phyloP scores from a whole-genome alignment of 2,113 vertebrate species.

The Cyanistes caeruleus region DNA sequence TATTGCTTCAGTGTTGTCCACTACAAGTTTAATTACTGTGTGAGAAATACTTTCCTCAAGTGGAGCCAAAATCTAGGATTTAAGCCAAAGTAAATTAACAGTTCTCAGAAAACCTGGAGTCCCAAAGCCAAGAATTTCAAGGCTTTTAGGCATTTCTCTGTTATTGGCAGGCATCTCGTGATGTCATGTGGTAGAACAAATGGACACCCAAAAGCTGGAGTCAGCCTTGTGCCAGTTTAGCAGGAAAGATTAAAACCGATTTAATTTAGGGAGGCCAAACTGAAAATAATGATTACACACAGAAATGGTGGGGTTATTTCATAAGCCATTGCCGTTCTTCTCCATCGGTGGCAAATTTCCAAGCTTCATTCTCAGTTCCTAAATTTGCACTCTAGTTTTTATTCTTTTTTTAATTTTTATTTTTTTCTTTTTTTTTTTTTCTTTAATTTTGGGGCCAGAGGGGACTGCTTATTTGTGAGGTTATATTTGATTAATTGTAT shows the following conservation, averaged over 20 bases:
- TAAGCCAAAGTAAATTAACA: constrained; percentile 73
- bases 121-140: constrained; percentile 70
- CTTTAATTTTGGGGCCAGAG: background rate
- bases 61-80: constrained; percentile 66
- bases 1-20: constrained; percentile 57
- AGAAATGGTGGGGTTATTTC: constrained; percentile 40
- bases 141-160: constrained; percentile 64
- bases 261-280: constrained; percentile 50
- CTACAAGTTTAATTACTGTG: constrained; percentile 70
- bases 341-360: constrained; percentile 32
- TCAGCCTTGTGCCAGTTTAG: constrained; percentile 38
- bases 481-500: background rate
- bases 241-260: constrained; percentile 41
- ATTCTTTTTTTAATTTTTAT: background rate
- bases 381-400: background rate
- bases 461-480: background rate
- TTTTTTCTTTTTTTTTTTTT: background rate
- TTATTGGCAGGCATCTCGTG: constrained; percentile 61
- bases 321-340: background rate
- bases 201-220: constrained; percentile 62
- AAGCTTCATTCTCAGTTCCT: constrained; percentile 29
- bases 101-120: constrained; percentile 68
- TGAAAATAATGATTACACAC: constrained; percentile 48
- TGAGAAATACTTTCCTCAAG: constrained; percentile 62
- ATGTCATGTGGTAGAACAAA: constrained; percentile 72